A percentile compares a stretch with the other conserved stretches of the same genome.
phyloP scores from a whole-genome alignment of 2,113 vertebrate genomes.

The Ceyx cyanopectus region DNA sequence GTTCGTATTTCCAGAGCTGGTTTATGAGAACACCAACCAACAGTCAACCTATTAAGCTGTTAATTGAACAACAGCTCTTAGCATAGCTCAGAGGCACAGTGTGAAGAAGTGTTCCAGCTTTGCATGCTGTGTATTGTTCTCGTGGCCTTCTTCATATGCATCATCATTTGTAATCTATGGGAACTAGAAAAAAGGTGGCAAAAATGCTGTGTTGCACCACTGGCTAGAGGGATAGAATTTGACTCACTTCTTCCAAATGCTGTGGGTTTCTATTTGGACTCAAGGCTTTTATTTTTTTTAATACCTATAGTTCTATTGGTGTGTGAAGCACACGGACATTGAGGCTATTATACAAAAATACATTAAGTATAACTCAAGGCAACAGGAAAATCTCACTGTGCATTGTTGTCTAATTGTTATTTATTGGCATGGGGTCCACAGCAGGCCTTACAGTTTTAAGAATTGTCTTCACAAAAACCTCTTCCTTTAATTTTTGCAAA shows the following conservation, averaged over 20 bases:
- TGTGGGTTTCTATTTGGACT: neutral
- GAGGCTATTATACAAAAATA: slow-evolving; percentile 14
- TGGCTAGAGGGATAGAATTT: neutral
- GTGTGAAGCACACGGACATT: neutral
- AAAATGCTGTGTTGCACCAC: neutral
- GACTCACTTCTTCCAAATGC: neutral
- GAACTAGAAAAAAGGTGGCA: neutral
- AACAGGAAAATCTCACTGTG: slow-evolving; percentile 13
- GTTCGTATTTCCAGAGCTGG: neutral
- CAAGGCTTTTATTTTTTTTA: neutral
- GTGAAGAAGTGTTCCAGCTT: neutral
- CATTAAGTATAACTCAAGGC: neutral
- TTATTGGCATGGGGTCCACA: slow-evolving; percentile 4
- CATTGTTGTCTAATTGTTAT: slow-evolving; percentile 18
- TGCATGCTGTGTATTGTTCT: neutral
- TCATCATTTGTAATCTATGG: neutral
- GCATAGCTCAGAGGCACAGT: neutral
- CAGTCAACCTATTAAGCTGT: neutral
- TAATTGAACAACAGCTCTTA: neutral
- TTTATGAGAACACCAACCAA: neutral
- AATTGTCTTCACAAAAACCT: neutral
- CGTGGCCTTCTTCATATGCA: neutral
- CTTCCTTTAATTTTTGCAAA: slow-evolving; percentile 46
- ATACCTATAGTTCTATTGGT: neutral
- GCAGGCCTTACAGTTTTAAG: neutral